Evolutionary conservation across 2,113 vertebrate genomes (phyloP), one percentile per base, ranked within the genome.

Genomic region (Lepidothrix coronata): DNA sequence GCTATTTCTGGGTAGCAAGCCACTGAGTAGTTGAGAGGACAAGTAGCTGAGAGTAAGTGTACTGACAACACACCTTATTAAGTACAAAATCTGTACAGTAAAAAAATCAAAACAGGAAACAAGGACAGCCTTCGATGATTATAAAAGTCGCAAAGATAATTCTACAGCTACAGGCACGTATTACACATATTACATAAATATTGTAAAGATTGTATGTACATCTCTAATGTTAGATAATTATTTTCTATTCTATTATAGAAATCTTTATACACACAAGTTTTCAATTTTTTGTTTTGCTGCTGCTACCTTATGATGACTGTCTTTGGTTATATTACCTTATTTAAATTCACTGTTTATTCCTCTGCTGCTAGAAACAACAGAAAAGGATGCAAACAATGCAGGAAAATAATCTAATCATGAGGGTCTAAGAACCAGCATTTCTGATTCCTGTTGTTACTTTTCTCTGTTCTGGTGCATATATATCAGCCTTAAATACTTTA

Each of bases 1-100:
- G n/a, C 27, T 72, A 5, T 31, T 15, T 15, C n/a, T 76, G 62
- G 20, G 10, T 20, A 54, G 5, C 28, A 87, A 58, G 66, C 8
- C 5, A 0, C 7, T 1, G 5, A 54, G 74, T 2, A 1, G 20
- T 49, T 52, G 52, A 65, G 62, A 76, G 28, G 6, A 41, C 58
- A 49, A 12, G 70, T 20, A 88, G 31, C 33, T 85, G 59, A 62
- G 20, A 80, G 37, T 7, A 52, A 35, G 33, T 66, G 44, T 77
- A 59, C 33, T 68, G 35, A 20, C 22, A 82, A 21, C 0, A 0
- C 44, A 61, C 21, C 11, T 48, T 43, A 62, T 61, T 81, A 33
- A 57, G 44, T 33, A 41, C 14, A 73, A 85, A 85, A 72, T 30
- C 22, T 70, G 24, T 68, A 62, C 54, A 67, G 5, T 5, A 84